phyloP scores from a whole-genome alignment of 2,888 invertebrate genomes.

The Drosophila tanythrix region DNA sequence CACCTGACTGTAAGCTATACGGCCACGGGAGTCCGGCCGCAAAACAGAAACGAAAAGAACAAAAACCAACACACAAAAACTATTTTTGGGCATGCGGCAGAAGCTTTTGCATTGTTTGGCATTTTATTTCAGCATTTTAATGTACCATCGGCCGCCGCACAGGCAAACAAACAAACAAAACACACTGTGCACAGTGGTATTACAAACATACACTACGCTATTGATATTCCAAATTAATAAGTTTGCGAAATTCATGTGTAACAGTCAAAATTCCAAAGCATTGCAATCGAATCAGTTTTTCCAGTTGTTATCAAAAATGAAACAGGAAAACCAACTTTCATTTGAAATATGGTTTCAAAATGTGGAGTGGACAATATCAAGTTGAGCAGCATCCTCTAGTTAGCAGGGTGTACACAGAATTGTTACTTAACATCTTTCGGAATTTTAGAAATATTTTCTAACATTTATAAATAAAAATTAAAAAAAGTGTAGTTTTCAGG shows the following conservation, averaged over 20 bases:
- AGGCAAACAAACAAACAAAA: conserved; percentile 26
- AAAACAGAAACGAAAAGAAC: conserved; percentile 48
- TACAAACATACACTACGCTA: not conserved
- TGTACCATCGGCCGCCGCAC: conserved; percentile 56
- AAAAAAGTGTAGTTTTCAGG: not conserved
- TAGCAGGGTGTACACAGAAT: not conserved
- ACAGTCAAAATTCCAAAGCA: not conserved
- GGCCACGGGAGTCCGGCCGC: conserved; percentile 61
- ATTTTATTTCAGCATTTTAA: conserved; percentile 81
- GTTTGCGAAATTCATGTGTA: not conserved
- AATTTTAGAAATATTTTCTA: not conserved
- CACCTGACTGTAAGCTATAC: conserved; percentile 3
- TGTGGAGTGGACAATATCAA: too few relatives aligned
- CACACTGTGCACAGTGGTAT: conserved; percentile 41
- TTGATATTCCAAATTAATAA: not conserved
- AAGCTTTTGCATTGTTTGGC: conserved; percentile 74
- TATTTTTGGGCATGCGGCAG: conserved; percentile 67
- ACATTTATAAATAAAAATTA: too few relatives aligned
- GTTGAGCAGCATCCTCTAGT: not conserved
- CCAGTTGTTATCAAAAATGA: too few relatives aligned
- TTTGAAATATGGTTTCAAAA: too few relatives aligned
- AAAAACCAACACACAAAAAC: conserved; percentile 46
- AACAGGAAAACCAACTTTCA: too few relatives aligned
- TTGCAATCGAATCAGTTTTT: not conserved
- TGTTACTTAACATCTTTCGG: not conserved